These are phyloP conservation scores for Nowickia ferox DNA, from an alignment of 2,888 invertebrate genomes.

Conservation along the genomic window DNA sequence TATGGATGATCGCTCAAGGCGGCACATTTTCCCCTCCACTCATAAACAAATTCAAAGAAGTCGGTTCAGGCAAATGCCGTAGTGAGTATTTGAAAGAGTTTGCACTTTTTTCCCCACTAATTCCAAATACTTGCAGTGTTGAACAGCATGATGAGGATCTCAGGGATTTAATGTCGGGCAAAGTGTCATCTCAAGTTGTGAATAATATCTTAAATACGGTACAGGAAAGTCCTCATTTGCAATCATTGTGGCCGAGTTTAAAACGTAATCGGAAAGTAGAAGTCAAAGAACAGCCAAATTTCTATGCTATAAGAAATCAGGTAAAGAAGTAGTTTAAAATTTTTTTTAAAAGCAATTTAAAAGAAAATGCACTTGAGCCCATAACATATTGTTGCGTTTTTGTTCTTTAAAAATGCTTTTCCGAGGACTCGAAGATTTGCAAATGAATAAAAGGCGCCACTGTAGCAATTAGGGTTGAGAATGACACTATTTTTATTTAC, in stretches of 20 bases:
- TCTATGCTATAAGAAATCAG: conserved; percentile 72
- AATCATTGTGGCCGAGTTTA: conserved; percentile 76
- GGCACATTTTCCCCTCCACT: conserved; percentile 31
- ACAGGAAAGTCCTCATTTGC: conserved; percentile 76
- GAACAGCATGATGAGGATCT: conserved; percentile 19
- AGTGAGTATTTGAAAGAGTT: conserved; percentile 25
- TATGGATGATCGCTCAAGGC: conserved; percentile 65
- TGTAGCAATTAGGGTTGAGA: no score
- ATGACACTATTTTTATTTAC: no score
- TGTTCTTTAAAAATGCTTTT: no score
- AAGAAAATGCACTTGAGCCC: neutral
- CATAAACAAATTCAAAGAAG: conserved; percentile 25
- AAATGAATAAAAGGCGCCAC: no score
- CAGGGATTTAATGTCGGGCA: conserved; percentile 77
- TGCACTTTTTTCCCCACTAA: neutral
- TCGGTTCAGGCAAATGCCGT: conserved; percentile 5
- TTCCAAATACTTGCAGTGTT: neutral
- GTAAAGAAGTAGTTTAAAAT: conserved; percentile 57
- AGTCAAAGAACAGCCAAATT: conserved; percentile 53
- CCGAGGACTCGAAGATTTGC: no score
- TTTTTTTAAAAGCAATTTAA: neutral
- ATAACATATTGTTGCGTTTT: no score
- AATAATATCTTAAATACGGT: conserved; percentile 77
- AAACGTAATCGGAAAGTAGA: conserved; percentile 74
- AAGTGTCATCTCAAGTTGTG: conserved; percentile 77